Evolutionary conservation across 1,140 invertebrate genomes (phyloP).

Genomic region (Euwallacea similis): DNA sequence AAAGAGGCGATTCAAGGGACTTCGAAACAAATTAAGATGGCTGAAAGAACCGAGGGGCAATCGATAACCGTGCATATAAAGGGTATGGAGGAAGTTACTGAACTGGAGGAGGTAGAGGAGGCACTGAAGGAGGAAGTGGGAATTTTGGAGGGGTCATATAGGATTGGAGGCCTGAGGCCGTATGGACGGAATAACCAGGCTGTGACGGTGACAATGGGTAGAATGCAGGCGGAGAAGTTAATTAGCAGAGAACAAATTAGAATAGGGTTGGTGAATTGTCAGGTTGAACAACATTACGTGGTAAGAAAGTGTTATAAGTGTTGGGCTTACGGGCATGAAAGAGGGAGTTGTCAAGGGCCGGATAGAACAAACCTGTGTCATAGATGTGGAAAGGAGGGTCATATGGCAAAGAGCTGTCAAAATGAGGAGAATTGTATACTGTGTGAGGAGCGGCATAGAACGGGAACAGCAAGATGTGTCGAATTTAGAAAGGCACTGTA

Average conservation of each 20-base stretch:
- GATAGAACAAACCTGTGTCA: constrained; percentile 27
- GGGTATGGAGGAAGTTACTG: constrained; percentile 8
- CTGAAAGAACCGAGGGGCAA: constrained; percentile 1
- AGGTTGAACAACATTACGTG: constrained; percentile 3
- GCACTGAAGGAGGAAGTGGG: not conserved
- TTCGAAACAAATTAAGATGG: not conserved
- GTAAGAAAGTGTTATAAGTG: constrained; percentile 23
- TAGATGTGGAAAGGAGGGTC: constrained; percentile 24
- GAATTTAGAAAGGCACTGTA: not conserved
- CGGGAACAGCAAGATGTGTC: not conserved
- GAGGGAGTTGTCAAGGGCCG: constrained; percentile 9
- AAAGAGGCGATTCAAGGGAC: constrained; percentile 12
- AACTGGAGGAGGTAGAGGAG: constrained; percentile 3
- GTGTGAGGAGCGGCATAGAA: constrained; percentile 10
- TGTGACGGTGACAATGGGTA: constrained; percentile 3
- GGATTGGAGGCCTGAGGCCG: constrained; percentile 14
- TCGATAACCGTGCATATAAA: constrained; percentile 9
- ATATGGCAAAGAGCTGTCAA: constrained; percentile 17
- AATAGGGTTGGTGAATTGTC: constrained; percentile 22
- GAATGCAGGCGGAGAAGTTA: not conserved
- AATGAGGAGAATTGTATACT: constrained; percentile 15
- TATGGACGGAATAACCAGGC: constrained; percentile 2
- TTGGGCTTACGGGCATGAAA: constrained; percentile 14
- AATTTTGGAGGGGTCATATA: not conserved
- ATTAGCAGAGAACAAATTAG: not conserved